Evolutionary conservation across 2,797 vertebrate species (phyloP).

Genomic region (Siniperca obscura): DNA sequence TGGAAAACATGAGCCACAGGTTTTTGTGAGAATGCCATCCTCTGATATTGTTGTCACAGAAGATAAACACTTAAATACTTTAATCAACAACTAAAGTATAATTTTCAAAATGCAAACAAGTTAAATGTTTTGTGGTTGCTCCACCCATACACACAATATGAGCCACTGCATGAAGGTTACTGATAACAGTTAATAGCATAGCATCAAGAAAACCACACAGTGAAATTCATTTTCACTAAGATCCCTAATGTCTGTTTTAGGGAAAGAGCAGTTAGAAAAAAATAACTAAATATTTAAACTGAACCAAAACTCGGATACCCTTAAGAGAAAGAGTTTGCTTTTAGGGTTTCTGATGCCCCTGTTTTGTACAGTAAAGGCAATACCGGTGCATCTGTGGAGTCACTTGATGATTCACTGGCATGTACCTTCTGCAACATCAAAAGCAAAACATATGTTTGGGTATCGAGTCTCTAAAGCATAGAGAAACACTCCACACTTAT

Average conservation of each 20-base stretch:
- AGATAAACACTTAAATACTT: not conserved
- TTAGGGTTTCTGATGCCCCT: too few relatives aligned
- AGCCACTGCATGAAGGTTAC: not conserved
- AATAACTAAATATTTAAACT: not conserved
- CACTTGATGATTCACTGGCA: too few relatives aligned
- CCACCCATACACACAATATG: not conserved
- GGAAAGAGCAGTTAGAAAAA: not conserved
- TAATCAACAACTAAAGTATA: not conserved
- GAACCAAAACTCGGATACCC: not conserved
- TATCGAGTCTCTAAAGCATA: not conserved
- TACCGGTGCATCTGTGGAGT: too few relatives aligned
- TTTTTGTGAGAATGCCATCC: not conserved
- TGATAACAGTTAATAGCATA: slow-evolving; percentile 20
- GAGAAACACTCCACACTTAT: not conserved
- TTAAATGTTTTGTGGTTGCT: not conserved
- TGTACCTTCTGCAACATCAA: not conserved
- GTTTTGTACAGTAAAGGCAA: too few relatives aligned
- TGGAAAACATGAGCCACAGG: not conserved
- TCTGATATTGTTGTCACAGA: not conserved
- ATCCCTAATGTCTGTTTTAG: slow-evolving; percentile 11
- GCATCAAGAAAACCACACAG: slow-evolving; percentile 10
- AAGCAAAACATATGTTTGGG: too few relatives aligned
- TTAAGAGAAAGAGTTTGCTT: not conserved
- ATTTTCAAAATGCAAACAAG: slow-evolving; percentile 12
- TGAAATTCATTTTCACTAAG: not conserved